Conservation (phyloP, 92 coral and sea anemone genomes). For the Parazoanthus darwini region DNA sequence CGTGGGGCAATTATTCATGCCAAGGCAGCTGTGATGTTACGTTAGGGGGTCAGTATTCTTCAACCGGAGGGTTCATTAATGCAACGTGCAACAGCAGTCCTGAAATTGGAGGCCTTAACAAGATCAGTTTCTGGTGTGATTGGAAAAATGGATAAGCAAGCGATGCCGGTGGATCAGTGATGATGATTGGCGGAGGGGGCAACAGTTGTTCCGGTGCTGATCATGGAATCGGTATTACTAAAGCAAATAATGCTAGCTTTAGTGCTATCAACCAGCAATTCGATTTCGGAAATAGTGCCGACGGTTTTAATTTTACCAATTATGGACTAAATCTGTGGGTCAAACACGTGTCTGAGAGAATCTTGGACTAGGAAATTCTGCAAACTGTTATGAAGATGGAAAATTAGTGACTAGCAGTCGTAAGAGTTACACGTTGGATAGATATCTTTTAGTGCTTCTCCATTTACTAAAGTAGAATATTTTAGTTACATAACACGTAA, state of each 20-base stretch:
- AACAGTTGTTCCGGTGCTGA: slow-evolving; percentile 1
- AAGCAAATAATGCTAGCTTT: background rate
- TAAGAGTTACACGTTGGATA: no score
- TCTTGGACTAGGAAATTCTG: no score
- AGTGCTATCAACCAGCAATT: background rate
- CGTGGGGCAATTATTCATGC: background rate
- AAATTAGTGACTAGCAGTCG: no score
- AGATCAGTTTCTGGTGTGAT: slow-evolving; percentile 38
- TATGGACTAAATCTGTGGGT: no score
- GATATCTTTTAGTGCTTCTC: no score
- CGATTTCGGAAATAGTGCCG: background rate
- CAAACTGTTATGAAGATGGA: no score
- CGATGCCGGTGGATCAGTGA: background rate
- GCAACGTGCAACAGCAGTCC: background rate
- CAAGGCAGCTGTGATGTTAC: background rate
- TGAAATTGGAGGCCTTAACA: slow-evolving; percentile 16
- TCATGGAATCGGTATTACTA: slow-evolving; percentile 34
- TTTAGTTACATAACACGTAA: no score
- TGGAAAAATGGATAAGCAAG: background rate
- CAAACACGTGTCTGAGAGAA: no score
- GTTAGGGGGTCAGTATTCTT: slow-evolving; percentile 26
- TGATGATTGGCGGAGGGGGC: slow-evolving; percentile 34
- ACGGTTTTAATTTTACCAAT: background rate
- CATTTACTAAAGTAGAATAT: no score
- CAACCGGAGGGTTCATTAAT: slow-evolving; percentile 3